Evolutionary conservation across 2,797 vertebrate genomes (phyloP).

Genomic region (Brachymystax lenok): DNA sequence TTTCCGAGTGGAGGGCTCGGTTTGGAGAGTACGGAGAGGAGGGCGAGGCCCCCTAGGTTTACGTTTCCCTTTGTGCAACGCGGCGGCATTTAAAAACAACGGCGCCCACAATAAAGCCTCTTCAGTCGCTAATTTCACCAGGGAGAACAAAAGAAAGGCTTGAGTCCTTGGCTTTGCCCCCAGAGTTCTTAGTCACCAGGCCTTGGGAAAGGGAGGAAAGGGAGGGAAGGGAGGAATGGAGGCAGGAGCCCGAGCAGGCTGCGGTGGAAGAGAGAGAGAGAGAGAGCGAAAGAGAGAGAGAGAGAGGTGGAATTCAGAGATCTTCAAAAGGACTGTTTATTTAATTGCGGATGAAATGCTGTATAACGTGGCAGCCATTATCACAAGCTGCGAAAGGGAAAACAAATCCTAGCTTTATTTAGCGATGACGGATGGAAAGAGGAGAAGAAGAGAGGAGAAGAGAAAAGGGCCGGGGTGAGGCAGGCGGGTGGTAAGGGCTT

Average conservation of each 20-base stretch:
- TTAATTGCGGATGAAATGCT: constrained; percentile 72
- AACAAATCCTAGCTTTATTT: constrained; percentile 78
- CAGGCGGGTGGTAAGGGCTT: constrained; percentile 60
- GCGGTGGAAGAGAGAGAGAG: neutral
- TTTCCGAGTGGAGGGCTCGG: constrained; percentile 76
- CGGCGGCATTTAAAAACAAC: constrained; percentile 72
- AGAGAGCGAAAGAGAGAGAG: too few species aligned
- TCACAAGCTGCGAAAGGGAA: constrained; percentile 53
- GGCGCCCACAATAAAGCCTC: constrained; percentile 70
- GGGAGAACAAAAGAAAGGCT: constrained; percentile 68
- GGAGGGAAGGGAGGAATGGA: neutral
- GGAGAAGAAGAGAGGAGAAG: constrained; percentile 62
- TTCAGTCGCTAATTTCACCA: constrained; percentile 65
- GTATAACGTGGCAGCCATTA: constrained; percentile 60
- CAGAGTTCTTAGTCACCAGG: constrained; percentile 21
- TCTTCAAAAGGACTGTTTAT: constrained; percentile 68
- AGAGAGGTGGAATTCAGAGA: constrained; percentile 23
- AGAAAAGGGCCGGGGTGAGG: constrained; percentile 66
- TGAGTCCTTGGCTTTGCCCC: constrained; percentile 41
- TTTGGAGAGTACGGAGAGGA: constrained; percentile 57
- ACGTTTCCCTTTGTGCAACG: constrained; percentile 76
- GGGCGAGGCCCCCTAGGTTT: constrained; percentile 76
- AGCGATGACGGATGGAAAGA: constrained; percentile 66
- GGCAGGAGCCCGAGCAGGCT: constrained; percentile 6
- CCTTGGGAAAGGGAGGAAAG: constrained; percentile 5